Evolutionary conservation across 2,113 vertebrate species (phyloP), one percentile per base, ranked within the genome.

Genomic region (Myrmecophaga tridactyla): DNA sequence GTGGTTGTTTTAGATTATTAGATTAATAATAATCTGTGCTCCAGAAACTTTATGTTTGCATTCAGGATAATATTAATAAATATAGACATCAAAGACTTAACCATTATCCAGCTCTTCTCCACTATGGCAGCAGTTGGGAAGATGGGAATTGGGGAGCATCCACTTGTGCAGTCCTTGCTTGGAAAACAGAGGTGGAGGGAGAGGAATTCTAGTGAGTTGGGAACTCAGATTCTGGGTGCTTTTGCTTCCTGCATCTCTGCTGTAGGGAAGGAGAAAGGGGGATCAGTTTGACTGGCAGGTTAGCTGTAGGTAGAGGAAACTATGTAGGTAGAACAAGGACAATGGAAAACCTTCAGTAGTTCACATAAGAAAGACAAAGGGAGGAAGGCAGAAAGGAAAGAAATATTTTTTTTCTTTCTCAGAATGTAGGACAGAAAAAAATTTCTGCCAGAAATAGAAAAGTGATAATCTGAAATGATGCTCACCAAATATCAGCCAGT

Each of bases 1-100:
- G 34, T 75, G n/a, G 25, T 75, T 20, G 53, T 56, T 56, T 56
- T 53, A 46, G n/a, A 77, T 78, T 65, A 51, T 39, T 31, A 12
- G 46, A 29, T 10, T 39, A 51, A 25, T 63, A 48, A 63, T 34
- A 73, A 89, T 14, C 84, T 58, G 20, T 18, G 29, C 6, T n/a
- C 6, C 27, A 34, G 31, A 83, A 84, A 51, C 17, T 11, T 84
- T 0, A 6, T 39, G 69, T 65, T n/a, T 78, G 18, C 7, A 76
- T 69, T 82, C n/a, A 82, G 9, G 27, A 31, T 73, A 80, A 80
- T 29, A 58, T 39, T 43, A 84, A 82, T 46, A 76, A 75, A 80
- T 1, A 48, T 0, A 58, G 17, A 31, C 60, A 41, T 3, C 56
- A 34, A 56, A 77, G 48, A 60, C 7, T 53, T 65, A 34, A 9